Base-by-base conservation (phyloP, 2,888 invertebrate species). In the Perithous albicinctus region DNA sequence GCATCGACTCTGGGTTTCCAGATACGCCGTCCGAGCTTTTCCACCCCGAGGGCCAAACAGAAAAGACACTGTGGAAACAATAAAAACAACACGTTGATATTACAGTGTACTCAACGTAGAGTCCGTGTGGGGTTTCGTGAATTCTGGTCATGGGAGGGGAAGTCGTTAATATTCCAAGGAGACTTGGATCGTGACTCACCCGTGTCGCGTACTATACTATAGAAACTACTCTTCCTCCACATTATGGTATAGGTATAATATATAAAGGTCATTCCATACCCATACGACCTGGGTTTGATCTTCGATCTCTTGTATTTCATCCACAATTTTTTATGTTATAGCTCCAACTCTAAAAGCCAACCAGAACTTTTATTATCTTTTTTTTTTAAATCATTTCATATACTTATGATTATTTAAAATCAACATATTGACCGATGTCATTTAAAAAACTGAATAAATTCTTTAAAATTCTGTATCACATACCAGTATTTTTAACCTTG, bases 121-220 rank as follows among this genome's bases (percentile, higher is more conserved):
- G 51, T 38, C 64, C n/a, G 26, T 32, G 48, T 23, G 48, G 66
- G 66, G 73, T 82, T 82, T 70, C 75, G 82, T 56, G 70, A 70
- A 75, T 78, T 82, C 75, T 66, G 70, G 56, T 78, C 59, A 67
- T 41, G 59, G 77, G 80, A 75, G 64, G 69, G 46, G 56, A 61
- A 41, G 74, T 82, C 78, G 70, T 82, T 82, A 82, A 82, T 82
- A 82, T 82, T 82, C 82, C 82, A 82, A 46, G 41, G 69, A 64
- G 75, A 82, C 78, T 78, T 35, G 74, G 74, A 51, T 59, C 78
- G 82, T 82, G 82, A 82, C 82, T 82, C 82, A 82, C 59, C 59
- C 70, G 56, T 29, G 82, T 61, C 78, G 64, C 64, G 63, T 59
- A 66, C 74, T 74, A 32, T 73, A 61, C 66, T 70, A 18, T 41